A percentile compares a stretch with the other conserved stretches of the same genome.
phyloP scores from a whole-genome alignment of 1,140 invertebrate genomes.

The Drosophila willistoni region DNA sequence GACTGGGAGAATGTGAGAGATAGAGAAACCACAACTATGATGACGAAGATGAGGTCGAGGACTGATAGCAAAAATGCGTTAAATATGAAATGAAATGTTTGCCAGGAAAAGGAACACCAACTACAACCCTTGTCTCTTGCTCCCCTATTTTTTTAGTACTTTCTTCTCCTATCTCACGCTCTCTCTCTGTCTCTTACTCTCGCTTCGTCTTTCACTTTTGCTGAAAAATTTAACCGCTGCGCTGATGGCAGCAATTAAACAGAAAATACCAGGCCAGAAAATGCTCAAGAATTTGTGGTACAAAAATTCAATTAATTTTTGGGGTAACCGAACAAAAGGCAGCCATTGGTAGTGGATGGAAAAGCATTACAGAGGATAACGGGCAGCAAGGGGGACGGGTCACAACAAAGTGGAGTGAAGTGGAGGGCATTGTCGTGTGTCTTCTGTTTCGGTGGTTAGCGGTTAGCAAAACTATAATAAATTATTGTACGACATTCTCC shows the following conservation, averaged over 20 bases:
- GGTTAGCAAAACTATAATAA: conserved; percentile 77
- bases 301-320: conserved; percentile 81
- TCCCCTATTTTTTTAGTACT: conserved; percentile 11
- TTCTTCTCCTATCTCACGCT: conserved; percentile 10
- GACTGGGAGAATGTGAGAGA: neutral
- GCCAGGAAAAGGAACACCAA: conserved; percentile 8
- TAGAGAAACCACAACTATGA: conserved; percentile 60
- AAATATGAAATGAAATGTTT: conserved; percentile 61
- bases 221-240: conserved; percentile 70
- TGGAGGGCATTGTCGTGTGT: conserved; percentile 49
- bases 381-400: neutral
- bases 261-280: conserved; percentile 69
- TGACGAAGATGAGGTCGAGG: conserved; percentile 32
- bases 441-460: conserved; percentile 58
- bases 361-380: neutral
- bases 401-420: neutral
- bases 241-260: conserved; percentile 77
- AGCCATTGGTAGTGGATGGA: neutral
- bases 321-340: conserved; percentile 39
- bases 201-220: neutral
- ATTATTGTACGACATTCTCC: conserved; percentile 73
- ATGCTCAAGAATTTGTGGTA: conserved; percentile 78
- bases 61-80: conserved; percentile 65
- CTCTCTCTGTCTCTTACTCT: conserved; percentile 5
- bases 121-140: conserved; percentile 5